Base-by-base conservation (phyloP, 2,888 invertebrate genomes). In the Drosophila multiciliata region DNA sequence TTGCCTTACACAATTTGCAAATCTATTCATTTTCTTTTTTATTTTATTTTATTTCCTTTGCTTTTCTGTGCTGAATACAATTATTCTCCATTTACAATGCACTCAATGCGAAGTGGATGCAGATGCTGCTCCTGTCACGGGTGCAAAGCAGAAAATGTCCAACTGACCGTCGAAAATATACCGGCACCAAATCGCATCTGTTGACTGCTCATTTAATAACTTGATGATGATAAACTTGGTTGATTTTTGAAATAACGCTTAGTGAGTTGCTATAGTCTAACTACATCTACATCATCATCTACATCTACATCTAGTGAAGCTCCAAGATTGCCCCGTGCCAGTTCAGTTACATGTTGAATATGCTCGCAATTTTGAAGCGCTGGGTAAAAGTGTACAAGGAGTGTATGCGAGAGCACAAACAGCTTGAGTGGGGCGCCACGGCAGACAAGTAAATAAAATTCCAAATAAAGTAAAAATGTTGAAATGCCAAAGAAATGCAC, bases 11-110 rank as follows among this genome's bases (percentile, higher is more conserved):
- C 74, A 76, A 79, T 84, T 79, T 78, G 61, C 70, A 86, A 88
- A 82, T 83, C 89, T 72, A 66, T 48, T 70, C 68, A 17, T 29
- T 42, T 35, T 80, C 70, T 87, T 80, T 82, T 23, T 23, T n/a
- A n/a, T 29, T 48, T 48, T 23, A 17, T 49, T 29, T 15, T 26
- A 23, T 15, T 26, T 3, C 12, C 29, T 36, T 55, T 55, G 38
- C 45, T 45, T 55, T 38, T 12, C 38, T 29, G 64, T 76, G 72
- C 76, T 79, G 85, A 81, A 89, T 84, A 79, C 87, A 87, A 89
- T 87, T 87, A 87, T 89, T 83, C 80, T 85, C 79, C 87, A 87
- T 89, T 87, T 84, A 89, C 87, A 87, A 87, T 87, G 89, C 89
- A 87, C 81, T 84, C 85, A 75, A 77, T 72, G 79, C 77, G 60